Percentiles rank a stretch among this genome's conserved stretches.
Conservation (phyloP, 2,888 invertebrate genomes). For the Syrista parreyssii region DNA sequence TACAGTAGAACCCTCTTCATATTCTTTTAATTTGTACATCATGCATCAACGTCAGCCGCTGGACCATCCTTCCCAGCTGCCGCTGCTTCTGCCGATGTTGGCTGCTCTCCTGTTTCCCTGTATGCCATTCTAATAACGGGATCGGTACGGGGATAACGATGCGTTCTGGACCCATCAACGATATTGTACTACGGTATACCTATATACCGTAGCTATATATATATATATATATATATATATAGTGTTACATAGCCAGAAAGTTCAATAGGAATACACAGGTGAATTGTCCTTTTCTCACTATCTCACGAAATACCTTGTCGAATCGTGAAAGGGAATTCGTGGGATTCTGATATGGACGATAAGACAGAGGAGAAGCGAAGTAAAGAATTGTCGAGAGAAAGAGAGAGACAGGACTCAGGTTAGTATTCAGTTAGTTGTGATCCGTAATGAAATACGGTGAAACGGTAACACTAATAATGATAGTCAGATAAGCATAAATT, state of each 20-base stretch:
- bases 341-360: neutral
- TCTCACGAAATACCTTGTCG: neutral
- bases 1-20: slow-evolving; percentile 8
- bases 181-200: neutral
- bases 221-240: neutral
- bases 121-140: slow-evolving; percentile 51
- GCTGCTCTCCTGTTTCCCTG: slow-evolving; percentile 33
- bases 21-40: slow-evolving; percentile 41
- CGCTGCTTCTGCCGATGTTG: slow-evolving; percentile 28
- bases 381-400: no score
- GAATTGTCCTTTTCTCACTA: neutral
- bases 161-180: neutral
- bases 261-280: neutral
- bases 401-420: no score
- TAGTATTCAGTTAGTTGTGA: no score
- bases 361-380: no score
- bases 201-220: no score
- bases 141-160: slow-evolving; percentile 18
- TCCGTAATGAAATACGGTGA: no score
- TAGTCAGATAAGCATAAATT: neutral
- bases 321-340: neutral
- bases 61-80: slow-evolving; percentile 33
- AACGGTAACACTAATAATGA: neutral
- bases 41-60: slow-evolving; percentile 43
- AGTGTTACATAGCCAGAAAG: neutral